phyloP scores from a whole-genome alignment of 2,888 invertebrate species.

The Bimastos eiseni region DNA sequence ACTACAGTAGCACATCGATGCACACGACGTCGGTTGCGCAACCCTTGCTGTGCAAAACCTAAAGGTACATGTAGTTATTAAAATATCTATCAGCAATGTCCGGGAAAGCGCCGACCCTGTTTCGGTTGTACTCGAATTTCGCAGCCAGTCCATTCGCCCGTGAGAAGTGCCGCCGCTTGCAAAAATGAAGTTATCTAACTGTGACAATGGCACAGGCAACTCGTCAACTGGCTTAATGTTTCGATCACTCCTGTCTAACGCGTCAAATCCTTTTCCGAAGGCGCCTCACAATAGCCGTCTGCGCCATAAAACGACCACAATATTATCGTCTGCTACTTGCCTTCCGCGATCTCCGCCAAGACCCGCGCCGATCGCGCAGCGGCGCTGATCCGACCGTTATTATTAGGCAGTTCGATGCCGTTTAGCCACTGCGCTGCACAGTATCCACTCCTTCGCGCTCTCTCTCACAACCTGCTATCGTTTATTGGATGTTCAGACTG shows the following conservation, averaged over 20 bases:
- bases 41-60: background rate
- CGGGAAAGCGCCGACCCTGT: constrained; percentile 53
- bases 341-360: background rate
- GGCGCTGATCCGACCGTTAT: background rate
- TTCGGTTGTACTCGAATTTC: constrained; percentile 73
- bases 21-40: background rate
- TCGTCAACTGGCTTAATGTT: background rate
- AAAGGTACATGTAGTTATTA: too few relatives aligned
- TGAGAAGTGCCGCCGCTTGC: constrained; percentile 72
- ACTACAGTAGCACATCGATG: background rate
- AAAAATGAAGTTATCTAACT: constrained; percentile 31
- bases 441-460: background rate
- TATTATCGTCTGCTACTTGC: background rate
- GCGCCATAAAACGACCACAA: background rate
- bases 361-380: background rate
- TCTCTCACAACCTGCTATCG: background rate
- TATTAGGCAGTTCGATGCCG: constrained; percentile 6
- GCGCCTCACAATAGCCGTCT: background rate
- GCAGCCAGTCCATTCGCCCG: constrained; percentile 65
- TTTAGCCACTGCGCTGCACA: background rate
- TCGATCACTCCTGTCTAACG: background rate
- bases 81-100: constrained; percentile 41
- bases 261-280: background rate
- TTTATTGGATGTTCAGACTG: background rate
- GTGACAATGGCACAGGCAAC: background rate